A percentile compares a stretch with the other conserved stretches of the same genome.
These are phyloP conservation scores for Ormyrus pomaceus DNA, from an alignment of 2,888 invertebrate genomes.

Conservation along the genomic window DNA sequence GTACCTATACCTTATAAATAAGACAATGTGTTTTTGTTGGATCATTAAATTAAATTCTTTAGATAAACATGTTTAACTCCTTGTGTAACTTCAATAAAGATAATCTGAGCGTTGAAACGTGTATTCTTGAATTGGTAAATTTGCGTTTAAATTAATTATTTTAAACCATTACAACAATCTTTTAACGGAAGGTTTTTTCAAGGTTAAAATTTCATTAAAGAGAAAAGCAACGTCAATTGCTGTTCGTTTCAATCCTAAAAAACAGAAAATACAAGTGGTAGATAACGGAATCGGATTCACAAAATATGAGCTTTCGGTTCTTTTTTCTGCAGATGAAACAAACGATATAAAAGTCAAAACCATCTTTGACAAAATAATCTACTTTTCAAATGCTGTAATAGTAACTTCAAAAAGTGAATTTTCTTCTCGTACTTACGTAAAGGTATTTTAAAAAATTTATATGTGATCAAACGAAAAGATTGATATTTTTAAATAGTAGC, in stretches of 20 bases:
- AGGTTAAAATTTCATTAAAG: constrained; percentile 85
- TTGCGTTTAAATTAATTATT: background rate
- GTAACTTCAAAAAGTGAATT: constrained; percentile 78
- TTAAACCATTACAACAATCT: background rate
- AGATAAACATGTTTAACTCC: constrained; percentile 13
- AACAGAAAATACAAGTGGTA: constrained; percentile 83
- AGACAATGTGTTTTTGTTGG: background rate
- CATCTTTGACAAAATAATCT: constrained; percentile 75
- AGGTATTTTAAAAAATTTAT: constrained; percentile 67
- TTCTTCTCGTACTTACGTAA: constrained; percentile 78
- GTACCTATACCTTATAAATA: background rate
- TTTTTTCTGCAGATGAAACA: constrained; percentile 75
- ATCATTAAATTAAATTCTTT: background rate
- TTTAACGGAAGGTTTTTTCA: constrained; percentile 19
- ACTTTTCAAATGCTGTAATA: constrained; percentile 78
- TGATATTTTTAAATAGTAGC: no score
- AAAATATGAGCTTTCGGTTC: constrained; percentile 77
- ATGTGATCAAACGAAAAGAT: background rate
- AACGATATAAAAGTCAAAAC: background rate
- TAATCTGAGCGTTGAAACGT: constrained; percentile 47
- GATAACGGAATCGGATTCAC: constrained; percentile 86
- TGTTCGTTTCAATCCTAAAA: constrained; percentile 80
- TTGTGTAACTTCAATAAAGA: background rate
- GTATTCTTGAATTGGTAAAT: constrained; percentile 51
- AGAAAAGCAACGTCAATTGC: constrained; percentile 84